Base-by-base conservation (phyloP, 2,797 vertebrate genomes). In the Cichlasoma orientale region DNA sequence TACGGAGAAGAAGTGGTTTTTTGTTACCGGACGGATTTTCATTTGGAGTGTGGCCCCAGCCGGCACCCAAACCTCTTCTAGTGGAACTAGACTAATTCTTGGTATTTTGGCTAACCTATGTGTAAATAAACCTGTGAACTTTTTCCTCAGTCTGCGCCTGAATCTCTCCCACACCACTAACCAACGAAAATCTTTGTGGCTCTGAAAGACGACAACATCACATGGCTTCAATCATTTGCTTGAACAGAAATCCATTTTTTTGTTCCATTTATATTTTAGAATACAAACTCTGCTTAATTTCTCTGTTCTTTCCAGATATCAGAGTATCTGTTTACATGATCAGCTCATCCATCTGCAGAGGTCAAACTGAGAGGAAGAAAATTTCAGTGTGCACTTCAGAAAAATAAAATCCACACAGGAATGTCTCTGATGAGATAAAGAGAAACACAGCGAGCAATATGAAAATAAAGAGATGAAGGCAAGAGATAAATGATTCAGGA, bases 261-360 rank as follows among this genome's bases (percentile, higher is more conserved):
- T 74, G 27, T 70, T 69, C 53, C 8, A 18, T 69, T 79, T 63
- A 52, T 52, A 63, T 58, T 73, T 71, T 0, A 5, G 53, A 68
- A 78, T 68, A 79, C 83, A 77, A 50, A 73, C 21, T 7, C 13
- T 1, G n/a, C 55, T 75, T 85, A 75, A 75, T 70, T 75, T 50
- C 36, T 36, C 54, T 50, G 50, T 41, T 66, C 44, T n/a, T n/a
- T 52, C 4, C 78, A 29, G 79, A 78, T 84, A 86, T 69, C 25
- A 23, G 61, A 78, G 73, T 77, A 84, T 89, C 82, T 89, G 87
- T 86, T 86, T 78, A 78, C 75, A 69, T 3, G 27, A 89, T 84
- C 84, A 27, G 72, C 79, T 80, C 84, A 23, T 82, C 68, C 68
- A 23, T 77, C 80, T 72, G 9, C 83, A 19, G 78, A 76, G 81